A percentile compares a stretch with the other conserved stretches of the same genome.
Conservation (phyloP, 1,140 invertebrate genomes). For the Caerostris extrusa region DNA sequence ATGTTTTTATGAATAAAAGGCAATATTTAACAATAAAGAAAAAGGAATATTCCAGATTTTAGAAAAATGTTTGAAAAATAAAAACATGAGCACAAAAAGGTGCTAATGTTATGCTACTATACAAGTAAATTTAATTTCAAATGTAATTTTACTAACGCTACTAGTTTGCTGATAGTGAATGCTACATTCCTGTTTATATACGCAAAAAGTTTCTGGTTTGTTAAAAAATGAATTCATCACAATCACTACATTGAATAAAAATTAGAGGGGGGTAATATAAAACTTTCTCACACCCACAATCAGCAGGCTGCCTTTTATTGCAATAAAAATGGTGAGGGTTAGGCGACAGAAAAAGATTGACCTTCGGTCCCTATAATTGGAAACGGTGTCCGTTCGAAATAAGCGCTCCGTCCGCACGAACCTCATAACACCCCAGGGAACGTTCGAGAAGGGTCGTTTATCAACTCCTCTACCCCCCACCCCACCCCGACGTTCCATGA, state of each 20-base stretch:
- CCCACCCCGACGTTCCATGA: background rate
- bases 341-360: slow-evolving; percentile 5
- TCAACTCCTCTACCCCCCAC: background rate
- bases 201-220: background rate
- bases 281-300: background rate
- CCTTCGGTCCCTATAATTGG: slow-evolving; percentile 25
- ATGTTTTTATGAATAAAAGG: too few relatives aligned
- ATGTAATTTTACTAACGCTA: too few relatives aligned
- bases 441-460: background rate
- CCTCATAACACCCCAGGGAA: slow-evolving; percentile 14
- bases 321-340: background rate
- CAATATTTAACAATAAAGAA: too few relatives aligned
- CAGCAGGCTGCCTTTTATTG: background rate
- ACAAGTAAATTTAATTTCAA: too few relatives aligned
- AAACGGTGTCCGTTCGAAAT: background rate
- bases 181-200: background rate
- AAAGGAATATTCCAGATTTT: too few relatives aligned
- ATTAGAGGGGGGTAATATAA: background rate
- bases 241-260: background rate
- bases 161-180: too few relatives aligned
- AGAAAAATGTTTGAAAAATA: too few relatives aligned
- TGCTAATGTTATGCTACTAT: too few relatives aligned
- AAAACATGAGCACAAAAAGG: too few relatives aligned
- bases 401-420: slow-evolving; percentile 26
- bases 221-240: background rate